phyloP scores from a whole-genome alignment of 2,888 invertebrate species.

The Eupithecia subumbrata region DNA sequence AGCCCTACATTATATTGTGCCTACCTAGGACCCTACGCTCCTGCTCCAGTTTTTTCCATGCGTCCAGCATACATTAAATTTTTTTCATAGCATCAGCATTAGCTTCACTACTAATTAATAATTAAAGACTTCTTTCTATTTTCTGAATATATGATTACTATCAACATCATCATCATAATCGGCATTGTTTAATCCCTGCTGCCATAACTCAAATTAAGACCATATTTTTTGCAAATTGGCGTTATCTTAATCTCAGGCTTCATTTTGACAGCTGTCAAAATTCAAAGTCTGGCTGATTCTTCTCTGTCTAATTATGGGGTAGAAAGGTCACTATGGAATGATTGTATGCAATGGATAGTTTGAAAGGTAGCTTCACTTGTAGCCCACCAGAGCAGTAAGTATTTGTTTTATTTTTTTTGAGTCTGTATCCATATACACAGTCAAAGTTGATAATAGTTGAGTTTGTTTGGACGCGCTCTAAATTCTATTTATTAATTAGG shows the following conservation, averaged over 20 bases:
- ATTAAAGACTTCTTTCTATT: not conserved
- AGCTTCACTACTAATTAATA: not conserved
- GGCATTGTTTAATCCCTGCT: not conserved
- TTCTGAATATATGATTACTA: not conserved
- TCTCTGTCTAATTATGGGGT: constrained; percentile 43
- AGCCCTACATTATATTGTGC: too few species aligned
- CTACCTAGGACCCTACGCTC: too few species aligned
- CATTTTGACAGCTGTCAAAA: constrained; percentile 44
- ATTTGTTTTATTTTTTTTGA: not conserved
- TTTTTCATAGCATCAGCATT: not conserved
- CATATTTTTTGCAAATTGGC: constrained; percentile 35
- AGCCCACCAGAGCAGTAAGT: not conserved
- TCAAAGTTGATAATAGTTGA: not conserved
- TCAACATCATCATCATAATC: not conserved
- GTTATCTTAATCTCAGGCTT: constrained; percentile 40
- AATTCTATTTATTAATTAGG: not conserved
- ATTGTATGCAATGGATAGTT: not conserved
- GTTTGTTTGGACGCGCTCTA: not conserved
- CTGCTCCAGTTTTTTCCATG: too few species aligned
- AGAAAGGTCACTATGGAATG: constrained; percentile 33
- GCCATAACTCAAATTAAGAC: not conserved
- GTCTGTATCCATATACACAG: not conserved
- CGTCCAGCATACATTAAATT: not conserved
- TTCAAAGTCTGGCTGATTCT: constrained; percentile 37
- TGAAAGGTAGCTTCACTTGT: not conserved